Base-by-base conservation (phyloP, 1,140 invertebrate species). In the Nebria ingens region DNA sequence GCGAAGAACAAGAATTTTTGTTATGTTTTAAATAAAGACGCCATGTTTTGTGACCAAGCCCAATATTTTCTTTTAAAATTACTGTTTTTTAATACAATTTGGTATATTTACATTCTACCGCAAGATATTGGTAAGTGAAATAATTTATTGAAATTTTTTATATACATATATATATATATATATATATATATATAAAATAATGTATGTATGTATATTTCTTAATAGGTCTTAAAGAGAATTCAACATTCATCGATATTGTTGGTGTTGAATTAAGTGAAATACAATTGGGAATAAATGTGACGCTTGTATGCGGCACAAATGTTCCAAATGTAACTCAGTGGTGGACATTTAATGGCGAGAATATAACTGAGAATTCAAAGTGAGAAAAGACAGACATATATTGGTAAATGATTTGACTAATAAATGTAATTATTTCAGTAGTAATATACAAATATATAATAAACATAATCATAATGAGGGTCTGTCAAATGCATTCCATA, bases 341-440 rank as follows among this genome's bases (percentile, higher is more conserved):
- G 59, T 76, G 74, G 74, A 69, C 62, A 2, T 70, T 73, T 55
- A 70, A 72, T 59, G 68, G 72, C 19, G 66, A 68, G 56, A 74
- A 71, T 58, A 66, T 76, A 53, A 66, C 70, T 53, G 68, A 70
- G 53, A 65, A 69, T 54, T 66, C 71, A 53, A 68, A 67, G 67
- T 69, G 64, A 55, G 21, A 56, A 19, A 25, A 49, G 9, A n/a
- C 52, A 19, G 15, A 12, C 15, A 11, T 42, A 21, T 22, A 13
- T 11, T n/a, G 0, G 22, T 9, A 56, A n/a, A n/a, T n/a, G n/a
- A n/a, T n/a, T n/a, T n/a, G n/a, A n/a, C n/a, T 29, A 54, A 29
- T 49, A 34, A 55, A 56, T 25, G 23, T n/a, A 52, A 57, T 54
- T 52, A 23, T 40, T 57, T 51, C 21, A 15, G 29, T 52, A n/a